Evolutionary conservation across 2,113 vertebrate genomes (phyloP).

Genomic region (Atractosteus spatula): DNA sequence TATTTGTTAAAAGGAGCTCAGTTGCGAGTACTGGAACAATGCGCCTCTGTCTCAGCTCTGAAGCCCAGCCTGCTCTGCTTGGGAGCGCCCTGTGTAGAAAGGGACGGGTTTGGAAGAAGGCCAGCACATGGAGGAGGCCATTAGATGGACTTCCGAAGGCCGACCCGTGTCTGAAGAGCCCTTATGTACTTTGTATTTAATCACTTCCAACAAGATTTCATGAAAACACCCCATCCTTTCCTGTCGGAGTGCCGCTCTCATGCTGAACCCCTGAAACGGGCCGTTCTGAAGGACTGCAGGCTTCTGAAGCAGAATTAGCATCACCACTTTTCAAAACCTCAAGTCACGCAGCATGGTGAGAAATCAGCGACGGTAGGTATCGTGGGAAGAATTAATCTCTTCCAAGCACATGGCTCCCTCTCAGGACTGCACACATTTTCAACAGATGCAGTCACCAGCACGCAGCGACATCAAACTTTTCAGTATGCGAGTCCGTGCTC

Average conservation of each 20-base stretch:
- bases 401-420: not conserved
- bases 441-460: not conserved
- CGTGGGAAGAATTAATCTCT: constrained; percentile 7
- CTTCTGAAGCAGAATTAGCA: no score
- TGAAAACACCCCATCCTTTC: no score
- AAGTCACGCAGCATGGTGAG: not conserved
- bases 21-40: not conserved
- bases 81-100: not conserved
- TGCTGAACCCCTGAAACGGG: no score
- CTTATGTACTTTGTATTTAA: no score
- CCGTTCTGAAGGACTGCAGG: no score
- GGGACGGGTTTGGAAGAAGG: not conserved
- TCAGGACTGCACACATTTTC: not conserved
- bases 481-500: not conserved
- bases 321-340: no score
- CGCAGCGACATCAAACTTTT: not conserved
- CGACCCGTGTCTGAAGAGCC: no score
- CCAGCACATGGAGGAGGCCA: constrained; percentile 4
- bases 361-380: not conserved
- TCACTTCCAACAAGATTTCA: no score
- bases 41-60: constrained; percentile 29
- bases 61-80: constrained; percentile 15
- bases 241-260: no score
- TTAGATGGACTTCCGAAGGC: not conserved
- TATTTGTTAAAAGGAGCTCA: constrained; percentile 17